A percentile compares a stretch with the other conserved stretches of the same genome.
These are phyloP conservation scores for Rhopalosiphum padi DNA, from an alignment of 1,140 invertebrate species.

Conservation along the genomic window DNA sequence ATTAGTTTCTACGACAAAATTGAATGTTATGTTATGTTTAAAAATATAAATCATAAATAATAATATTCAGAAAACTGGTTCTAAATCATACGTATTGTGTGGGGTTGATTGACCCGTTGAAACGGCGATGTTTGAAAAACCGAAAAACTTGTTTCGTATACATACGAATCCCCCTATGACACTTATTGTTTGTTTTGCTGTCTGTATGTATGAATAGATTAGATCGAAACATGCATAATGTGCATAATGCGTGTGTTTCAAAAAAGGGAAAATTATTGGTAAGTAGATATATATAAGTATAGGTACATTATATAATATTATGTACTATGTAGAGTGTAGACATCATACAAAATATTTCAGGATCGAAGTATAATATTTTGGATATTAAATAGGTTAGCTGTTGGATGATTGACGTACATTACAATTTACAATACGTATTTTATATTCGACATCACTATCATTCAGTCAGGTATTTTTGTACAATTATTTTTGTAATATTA, in stretches of 20 bases:
- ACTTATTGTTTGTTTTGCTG: conserved; percentile 31
- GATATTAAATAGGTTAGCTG: background rate
- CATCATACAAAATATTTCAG: background rate
- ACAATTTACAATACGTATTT: background rate
- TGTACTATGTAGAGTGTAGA: background rate
- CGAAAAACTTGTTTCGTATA: conserved; percentile 4
- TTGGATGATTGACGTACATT: background rate
- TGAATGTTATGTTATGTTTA: background rate
- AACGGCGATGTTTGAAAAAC: conserved; percentile 17
- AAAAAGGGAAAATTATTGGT: background rate
- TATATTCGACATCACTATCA: background rate
- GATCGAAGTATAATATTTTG: background rate
- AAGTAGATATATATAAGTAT: background rate
- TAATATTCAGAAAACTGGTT: conserved; percentile 31
- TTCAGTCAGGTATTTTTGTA: background rate
- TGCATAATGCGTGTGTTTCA: background rate
- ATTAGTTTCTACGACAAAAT: background rate
- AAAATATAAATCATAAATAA: conserved; percentile 2
- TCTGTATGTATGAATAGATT: conserved; percentile 19
- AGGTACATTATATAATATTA: background rate
- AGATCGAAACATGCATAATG: background rate
- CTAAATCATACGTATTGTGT: background rate
- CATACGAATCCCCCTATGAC: background rate
- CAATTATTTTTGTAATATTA: background rate
- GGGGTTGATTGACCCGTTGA: conserved; percentile 27